A percentile compares a stretch with the other conserved stretches of the same genome.
phyloP scores from a whole-genome alignment of 1,140 invertebrate genomes.

The Drosophila saltans region DNA sequence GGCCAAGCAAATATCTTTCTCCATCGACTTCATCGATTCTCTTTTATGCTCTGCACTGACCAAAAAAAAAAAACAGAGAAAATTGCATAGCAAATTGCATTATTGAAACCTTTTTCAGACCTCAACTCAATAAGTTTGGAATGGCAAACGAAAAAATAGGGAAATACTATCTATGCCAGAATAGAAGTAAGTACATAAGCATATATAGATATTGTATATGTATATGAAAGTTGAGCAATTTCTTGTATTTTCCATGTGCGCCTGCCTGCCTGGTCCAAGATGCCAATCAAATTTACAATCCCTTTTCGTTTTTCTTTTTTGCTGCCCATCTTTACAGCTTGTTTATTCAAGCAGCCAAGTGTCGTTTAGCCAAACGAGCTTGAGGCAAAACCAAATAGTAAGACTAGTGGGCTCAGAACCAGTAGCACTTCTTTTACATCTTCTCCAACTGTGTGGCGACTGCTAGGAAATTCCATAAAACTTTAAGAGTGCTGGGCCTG shows the following conservation, averaged over 20 bases:
- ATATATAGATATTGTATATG: background rate
- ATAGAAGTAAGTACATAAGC: too few relatives aligned
- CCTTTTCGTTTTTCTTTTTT: conserved; percentile 1
- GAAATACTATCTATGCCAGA: too few relatives aligned
- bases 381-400: conserved; percentile 13
- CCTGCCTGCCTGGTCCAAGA: conserved; percentile 2
- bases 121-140: conserved; percentile 11
- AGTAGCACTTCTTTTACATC: conserved; percentile 19
- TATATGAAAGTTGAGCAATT: conserved; percentile 15
- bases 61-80: conserved; percentile 17
- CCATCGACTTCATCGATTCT: too few relatives aligned
- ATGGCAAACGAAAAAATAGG: too few relatives aligned
- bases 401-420: conserved; percentile 16
- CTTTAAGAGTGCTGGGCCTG: conserved; percentile 67
- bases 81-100: conserved; percentile 40
- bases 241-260: background rate
- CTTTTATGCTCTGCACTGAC: conserved; percentile 11
- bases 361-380: conserved; percentile 58
- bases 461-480: conserved; percentile 60
- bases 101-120: conserved; percentile 14
- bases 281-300: conserved; percentile 37
- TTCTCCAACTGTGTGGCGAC: conserved; percentile 1
- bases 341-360: conserved; percentile 56
- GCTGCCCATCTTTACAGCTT: conserved; percentile 27
- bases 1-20: too few relatives aligned